These are phyloP conservation scores for Megaceryle maxima DNA, from an alignment of 2,113 vertebrate genomes.

Conservation along the genomic window DNA sequence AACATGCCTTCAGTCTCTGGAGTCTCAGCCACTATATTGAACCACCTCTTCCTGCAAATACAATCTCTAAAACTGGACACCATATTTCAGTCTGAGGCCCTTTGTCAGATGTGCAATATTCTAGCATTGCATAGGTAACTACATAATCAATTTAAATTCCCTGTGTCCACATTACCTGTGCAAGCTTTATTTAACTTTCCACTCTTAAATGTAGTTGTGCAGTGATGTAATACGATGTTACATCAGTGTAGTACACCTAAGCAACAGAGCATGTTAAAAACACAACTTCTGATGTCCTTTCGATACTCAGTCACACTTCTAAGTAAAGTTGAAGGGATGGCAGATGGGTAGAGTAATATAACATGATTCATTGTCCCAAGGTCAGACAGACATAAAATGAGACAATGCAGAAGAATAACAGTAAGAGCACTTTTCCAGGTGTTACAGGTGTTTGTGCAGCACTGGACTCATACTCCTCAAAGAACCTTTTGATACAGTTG, in stretches of 20 bases:
- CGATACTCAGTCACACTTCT: background rate
- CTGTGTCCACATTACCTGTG: accelerated
- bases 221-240: background rate
- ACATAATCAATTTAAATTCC: background rate
- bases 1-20: background rate
- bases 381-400: background rate
- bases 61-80: background rate
- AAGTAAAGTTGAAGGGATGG: background rate
- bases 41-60: background rate
- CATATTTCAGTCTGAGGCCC: background rate
- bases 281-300: background rate
- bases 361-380: background rate
- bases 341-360: background rate
- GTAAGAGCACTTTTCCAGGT: background rate
- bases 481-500: background rate
- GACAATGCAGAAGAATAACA: background rate
- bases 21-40: background rate
- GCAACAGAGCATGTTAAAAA: background rate
- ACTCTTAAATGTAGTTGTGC: background rate
- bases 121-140: background rate
- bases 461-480: background rate
- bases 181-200: background rate
- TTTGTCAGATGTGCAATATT: background rate
- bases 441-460: background rate
- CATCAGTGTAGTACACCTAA: background rate